Base-by-base conservation (phyloP, 2,888 invertebrate genomes). In the Punctoribates punctum region DNA sequence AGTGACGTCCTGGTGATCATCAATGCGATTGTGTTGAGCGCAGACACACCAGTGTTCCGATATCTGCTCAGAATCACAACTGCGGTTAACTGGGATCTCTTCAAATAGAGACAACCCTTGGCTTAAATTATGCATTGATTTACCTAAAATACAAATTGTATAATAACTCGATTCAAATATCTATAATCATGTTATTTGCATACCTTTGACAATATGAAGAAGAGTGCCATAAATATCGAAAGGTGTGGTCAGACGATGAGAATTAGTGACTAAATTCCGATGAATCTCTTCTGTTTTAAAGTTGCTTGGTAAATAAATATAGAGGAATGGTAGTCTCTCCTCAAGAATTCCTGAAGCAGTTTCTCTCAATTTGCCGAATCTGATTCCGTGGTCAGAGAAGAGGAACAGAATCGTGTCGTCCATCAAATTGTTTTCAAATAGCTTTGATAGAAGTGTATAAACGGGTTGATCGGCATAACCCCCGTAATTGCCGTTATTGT, bases 381-480 rank as follows among this genome's bases (percentile, higher is more conserved):
- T 86, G 77, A 94, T 89, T 0, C 96, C 96, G 82, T 96, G 96
- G 82, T 96, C 96, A 83, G 94, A 94, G 86, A 94, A 86, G 62
- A 87, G 82, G 13, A 93, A 83, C 74, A 94, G 75, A 81, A 89
- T 86, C 0, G 92, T 92, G 34, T 88, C 86, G 74, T 91, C 87
- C 75, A 92, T 84, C 75, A 88, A 84, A 1, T 86, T 86, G 1
- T 85, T 82, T 0, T 83, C 80, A 51, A 88, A 84, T 73, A 90
- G 82, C 77, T 85, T 83, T 78, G 84, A 83, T 74, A 94, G 84
- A 81, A 91, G 87, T 0, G 84, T 81, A 79, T 80, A 60, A 51
- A 83, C 82, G 15, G 82, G 82, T 4, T 80, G 80, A 76, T 84
- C 84, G 0, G 83, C 83, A 51, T 81, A 79, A 8, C 81, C 82